These are phyloP conservation scores for Craniophora ligustri DNA, from an alignment of 2,888 invertebrate genomes.

Conservation along the genomic window DNA sequence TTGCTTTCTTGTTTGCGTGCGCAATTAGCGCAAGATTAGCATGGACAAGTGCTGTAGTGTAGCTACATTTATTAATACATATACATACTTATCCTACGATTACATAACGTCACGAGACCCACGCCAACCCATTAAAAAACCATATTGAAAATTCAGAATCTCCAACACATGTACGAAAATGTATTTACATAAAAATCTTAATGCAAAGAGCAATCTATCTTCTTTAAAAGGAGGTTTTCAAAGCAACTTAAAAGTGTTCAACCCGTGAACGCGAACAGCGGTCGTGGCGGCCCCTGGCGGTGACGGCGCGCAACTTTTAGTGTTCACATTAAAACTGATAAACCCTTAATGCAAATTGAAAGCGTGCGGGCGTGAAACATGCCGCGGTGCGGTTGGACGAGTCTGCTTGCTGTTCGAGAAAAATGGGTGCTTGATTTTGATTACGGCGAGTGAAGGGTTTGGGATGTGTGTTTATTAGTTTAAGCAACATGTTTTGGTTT, in stretches of 20 bases:
- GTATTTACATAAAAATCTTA: constrained; percentile 48
- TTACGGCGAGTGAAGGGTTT: constrained; percentile 24
- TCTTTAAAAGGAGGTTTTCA: constrained; percentile 49
- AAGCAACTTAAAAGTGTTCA: constrained; percentile 46
- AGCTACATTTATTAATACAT: neutral
- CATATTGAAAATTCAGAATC: constrained; percentile 22
- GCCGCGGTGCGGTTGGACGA: constrained; percentile 48
- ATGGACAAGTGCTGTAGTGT: no score
- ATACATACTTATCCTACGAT: neutral
- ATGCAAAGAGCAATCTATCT: constrained; percentile 43
- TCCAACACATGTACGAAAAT: constrained; percentile 21
- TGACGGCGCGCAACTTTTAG: constrained; percentile 60
- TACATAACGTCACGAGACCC: neutral
- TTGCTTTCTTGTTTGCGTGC: no score
- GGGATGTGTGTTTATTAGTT: constrained; percentile 1
- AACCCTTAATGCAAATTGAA: constrained; percentile 71
- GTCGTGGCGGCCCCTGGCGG: constrained; percentile 40
- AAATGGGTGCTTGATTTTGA: constrained; percentile 39
- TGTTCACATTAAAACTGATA: constrained; percentile 67
- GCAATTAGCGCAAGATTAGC: no score
- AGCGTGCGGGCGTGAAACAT: constrained; percentile 63
- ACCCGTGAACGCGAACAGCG: constrained; percentile 45
- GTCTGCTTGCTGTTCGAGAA: constrained; percentile 28
- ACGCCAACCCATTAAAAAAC: constrained; percentile 14
- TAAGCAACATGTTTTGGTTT: neutral